Evolutionary conservation across 2,888 invertebrate genomes (phyloP).

Genomic region (Monopis laevigella): DNA sequence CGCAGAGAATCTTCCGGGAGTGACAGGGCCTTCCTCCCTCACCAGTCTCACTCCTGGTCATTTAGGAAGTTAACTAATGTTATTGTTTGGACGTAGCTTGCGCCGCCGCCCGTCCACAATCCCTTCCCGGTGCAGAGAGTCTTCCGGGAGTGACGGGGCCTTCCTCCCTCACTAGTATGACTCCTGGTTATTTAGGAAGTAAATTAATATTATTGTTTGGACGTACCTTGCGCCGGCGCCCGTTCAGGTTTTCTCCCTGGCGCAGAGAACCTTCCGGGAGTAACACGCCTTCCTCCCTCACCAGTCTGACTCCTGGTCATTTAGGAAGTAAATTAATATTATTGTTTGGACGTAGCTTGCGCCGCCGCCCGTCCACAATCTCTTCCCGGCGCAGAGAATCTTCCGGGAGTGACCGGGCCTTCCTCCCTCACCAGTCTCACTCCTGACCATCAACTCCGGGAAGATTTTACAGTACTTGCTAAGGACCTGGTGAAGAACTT

Average conservation of each 20-base stretch:
- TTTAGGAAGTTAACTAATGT: too few relatives aligned
- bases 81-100: conserved; percentile 49
- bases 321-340: too few relatives aligned
- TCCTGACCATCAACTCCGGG: conserved; percentile 63
- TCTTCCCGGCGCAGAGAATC: conserved; percentile 59
- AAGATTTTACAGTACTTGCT: conserved; percentile 74
- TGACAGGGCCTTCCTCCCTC: conserved; percentile 41
- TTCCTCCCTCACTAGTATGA: conserved; percentile 45
- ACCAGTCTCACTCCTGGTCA: conserved; percentile 56
- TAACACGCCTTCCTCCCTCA: conserved; percentile 43
- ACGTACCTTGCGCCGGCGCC: conserved; percentile 54
- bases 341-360: conserved; percentile 46
- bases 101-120: conserved; percentile 65
- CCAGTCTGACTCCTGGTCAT: conserved; percentile 57
- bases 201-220: too few relatives aligned
- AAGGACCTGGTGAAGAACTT: conserved; percentile 74
- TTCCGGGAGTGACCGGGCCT: conserved; percentile 35
- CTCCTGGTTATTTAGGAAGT: conserved; percentile 62
- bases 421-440: conserved; percentile 49
- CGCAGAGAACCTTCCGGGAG: conserved; percentile 42
- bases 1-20: conserved; percentile 42
- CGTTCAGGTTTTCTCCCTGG: conserved; percentile 67
- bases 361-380: conserved; percentile 67
- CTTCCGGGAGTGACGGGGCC: conserved; percentile 36
- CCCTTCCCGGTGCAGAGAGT: conserved; percentile 61